A percentile compares a stretch with the other conserved stretches of the same genome.
phyloP scores from a whole-genome alignment of 2,113 vertebrate species.

The Spea bombifrons region DNA sequence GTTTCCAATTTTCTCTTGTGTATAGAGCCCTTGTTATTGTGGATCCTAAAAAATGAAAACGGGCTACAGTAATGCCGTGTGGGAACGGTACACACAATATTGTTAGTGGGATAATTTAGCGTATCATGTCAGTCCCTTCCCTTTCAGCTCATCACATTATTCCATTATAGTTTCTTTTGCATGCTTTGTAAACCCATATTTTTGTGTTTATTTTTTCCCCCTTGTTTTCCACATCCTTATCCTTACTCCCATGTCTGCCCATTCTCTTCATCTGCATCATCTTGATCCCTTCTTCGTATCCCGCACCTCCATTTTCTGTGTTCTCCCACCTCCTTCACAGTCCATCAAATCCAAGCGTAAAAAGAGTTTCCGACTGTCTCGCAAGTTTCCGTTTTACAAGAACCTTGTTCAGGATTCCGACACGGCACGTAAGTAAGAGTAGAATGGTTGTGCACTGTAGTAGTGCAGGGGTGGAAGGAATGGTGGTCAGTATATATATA shows the following conservation, averaged over 20 bases:
- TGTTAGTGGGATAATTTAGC: neutral
- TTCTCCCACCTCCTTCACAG: constrained; percentile 70
- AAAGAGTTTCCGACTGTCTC: constrained; percentile 99
- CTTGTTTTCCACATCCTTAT: neutral
- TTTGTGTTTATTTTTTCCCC: constrained; percentile 6
- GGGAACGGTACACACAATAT: neutral
- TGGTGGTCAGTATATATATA: neutral
- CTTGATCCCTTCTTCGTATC: constrained; percentile 68
- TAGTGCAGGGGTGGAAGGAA: neutral
- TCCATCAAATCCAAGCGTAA: constrained; percentile 99
- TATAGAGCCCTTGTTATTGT: too few species aligned
- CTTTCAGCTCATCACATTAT: constrained; percentile 29
- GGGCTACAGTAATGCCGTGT: too few species aligned
- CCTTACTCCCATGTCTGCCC: constrained; percentile 61
- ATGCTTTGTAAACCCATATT: constrained; percentile 42
- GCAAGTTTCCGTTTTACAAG: constrained; percentile 99
- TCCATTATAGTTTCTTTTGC: constrained; percentile 35
- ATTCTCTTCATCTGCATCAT: constrained; percentile 66
- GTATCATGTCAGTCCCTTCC: constrained; percentile 14
- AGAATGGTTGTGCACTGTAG: neutral
- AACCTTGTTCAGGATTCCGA: constrained; percentile 94
- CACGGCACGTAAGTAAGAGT: constrained; percentile 93
- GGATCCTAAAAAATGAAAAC: too few species aligned
- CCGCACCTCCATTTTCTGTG: constrained; percentile 71
- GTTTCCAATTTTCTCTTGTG: too few species aligned